Percentiles rank a stretch among this genome's conserved stretches.
phyloP scores from a whole-genome alignment of 2,888 invertebrate genomes.

The Allophyes oxyacanthae region DNA sequence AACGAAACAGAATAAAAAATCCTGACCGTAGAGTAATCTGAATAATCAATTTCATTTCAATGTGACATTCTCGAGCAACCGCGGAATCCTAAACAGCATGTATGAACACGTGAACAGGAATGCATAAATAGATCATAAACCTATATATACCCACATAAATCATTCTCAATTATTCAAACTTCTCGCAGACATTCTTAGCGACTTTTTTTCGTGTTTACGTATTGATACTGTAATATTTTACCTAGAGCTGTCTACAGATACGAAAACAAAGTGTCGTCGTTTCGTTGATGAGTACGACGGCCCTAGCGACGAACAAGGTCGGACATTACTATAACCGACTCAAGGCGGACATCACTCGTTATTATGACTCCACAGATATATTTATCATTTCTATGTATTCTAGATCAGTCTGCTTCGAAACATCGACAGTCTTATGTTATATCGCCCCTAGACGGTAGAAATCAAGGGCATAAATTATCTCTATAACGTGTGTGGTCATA shows the following conservation, averaged over 20 bases:
- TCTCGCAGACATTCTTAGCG: conserved; percentile 29
- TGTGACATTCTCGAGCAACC: conserved; percentile 11
- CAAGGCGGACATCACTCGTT: conserved; percentile 51
- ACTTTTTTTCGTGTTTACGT: conserved; percentile 45
- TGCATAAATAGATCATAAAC: conserved; percentile 41
- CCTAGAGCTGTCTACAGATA: conserved; percentile 50
- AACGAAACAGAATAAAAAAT: neutral
- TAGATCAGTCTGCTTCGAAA: conserved; percentile 23
- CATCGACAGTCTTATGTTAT: conserved; percentile 9
- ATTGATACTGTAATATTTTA: conserved; percentile 41
- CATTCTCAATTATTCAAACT: conserved; percentile 49
- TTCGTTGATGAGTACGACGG: conserved; percentile 59
- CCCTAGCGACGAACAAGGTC: conserved; percentile 54
- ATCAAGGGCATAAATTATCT: conserved; percentile 17
- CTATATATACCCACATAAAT: conserved; percentile 54
- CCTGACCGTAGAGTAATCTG: neutral
- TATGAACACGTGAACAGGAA: conserved; percentile 23
- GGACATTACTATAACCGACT: conserved; percentile 45
- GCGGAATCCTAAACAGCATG: conserved; percentile 32
- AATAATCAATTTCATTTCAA: conserved; percentile 21
- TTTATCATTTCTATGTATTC: conserved; percentile 39
- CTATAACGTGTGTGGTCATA: too few species aligned
- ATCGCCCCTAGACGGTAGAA: conserved; percentile 16
- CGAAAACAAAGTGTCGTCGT: conserved; percentile 35
- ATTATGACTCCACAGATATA: conserved; percentile 24